A percentile compares a stretch with the other conserved stretches of the same genome.
These are phyloP conservation scores for Hydrolagus colliei DNA, from an alignment of 2,797 vertebrate species.

Conservation along the genomic window DNA sequence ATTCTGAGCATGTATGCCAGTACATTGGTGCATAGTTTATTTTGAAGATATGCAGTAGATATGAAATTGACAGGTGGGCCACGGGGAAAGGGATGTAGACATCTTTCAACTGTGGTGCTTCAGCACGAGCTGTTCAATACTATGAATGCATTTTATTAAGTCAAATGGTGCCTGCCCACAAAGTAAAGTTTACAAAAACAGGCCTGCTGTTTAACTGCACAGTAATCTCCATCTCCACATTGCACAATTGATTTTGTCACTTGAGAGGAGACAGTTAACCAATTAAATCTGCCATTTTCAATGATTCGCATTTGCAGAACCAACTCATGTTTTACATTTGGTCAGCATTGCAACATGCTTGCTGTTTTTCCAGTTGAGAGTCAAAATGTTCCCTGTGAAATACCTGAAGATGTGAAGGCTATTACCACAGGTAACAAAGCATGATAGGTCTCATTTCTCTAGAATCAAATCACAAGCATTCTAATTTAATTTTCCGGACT, in stretches of 20 bases:
- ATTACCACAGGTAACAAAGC: constrained; percentile 1
- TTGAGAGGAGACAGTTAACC: neutral
- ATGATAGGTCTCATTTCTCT: neutral
- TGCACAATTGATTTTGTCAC: neutral
- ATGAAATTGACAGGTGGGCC: neutral
- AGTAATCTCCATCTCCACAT: neutral
- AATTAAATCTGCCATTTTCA: constrained; percentile 6
- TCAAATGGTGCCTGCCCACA: neutral
- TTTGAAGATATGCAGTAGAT: neutral
- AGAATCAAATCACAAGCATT: neutral
- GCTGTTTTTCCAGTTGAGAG: constrained; percentile 12
- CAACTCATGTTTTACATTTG: neutral
- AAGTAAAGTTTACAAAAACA: neutral
- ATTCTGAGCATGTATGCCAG: too few relatives aligned
- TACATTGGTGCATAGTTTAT: neutral
- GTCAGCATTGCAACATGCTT: too few relatives aligned
- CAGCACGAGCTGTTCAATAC: neutral
- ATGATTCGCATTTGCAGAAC: neutral
- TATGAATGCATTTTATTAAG: neutral
- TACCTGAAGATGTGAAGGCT: constrained; percentile 8
- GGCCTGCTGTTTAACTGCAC: neutral
- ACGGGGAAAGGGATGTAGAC: neutral
- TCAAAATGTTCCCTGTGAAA: neutral
- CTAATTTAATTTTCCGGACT: constrained; percentile 23
- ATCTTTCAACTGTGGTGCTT: neutral